phyloP scores from a whole-genome alignment of 1,140 invertebrate species.

The Physella acuta region DNA sequence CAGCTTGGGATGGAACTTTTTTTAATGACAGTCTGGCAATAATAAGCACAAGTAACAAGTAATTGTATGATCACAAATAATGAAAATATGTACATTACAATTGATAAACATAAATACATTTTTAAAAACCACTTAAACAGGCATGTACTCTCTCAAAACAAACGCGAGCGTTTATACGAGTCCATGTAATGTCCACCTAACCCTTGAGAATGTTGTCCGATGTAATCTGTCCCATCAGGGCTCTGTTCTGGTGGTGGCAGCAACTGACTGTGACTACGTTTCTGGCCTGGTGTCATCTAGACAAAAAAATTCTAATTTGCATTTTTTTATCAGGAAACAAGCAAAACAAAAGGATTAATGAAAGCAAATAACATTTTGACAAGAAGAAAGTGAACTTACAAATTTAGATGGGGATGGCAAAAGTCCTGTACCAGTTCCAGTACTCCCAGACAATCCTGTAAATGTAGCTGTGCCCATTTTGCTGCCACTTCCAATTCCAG shows the following conservation, averaged over 20 bases:
- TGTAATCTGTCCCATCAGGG: constrained; percentile 63
- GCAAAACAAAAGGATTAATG: background rate
- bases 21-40: too few species aligned
- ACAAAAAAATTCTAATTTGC: too few species aligned
- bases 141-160: too few species aligned
- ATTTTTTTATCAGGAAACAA: background rate
- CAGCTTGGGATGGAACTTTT: too few species aligned
- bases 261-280: constrained; percentile 52
- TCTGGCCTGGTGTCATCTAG: constrained; percentile 18
- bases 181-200: constrained; percentile 67
- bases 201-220: constrained; percentile 66
- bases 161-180: background rate
- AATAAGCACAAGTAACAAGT: too few species aligned
- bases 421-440: background rate
- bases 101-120: too few species aligned
- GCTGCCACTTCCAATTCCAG: background rate
- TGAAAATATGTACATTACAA: too few species aligned
- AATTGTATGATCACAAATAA: too few species aligned
- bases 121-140: too few species aligned
- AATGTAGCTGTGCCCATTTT: background rate
- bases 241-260: constrained; percentile 64
- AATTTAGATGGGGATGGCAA: constrained; percentile 22
- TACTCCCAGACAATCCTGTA: background rate
- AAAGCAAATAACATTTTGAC: background rate
- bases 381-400: constrained; percentile 17